A percentile compares a stretch with the other conserved stretches of the same genome.
These are phyloP conservation scores for Drosophila ogumai DNA, from an alignment of 1,140 invertebrate species.

Conservation along the genomic window DNA sequence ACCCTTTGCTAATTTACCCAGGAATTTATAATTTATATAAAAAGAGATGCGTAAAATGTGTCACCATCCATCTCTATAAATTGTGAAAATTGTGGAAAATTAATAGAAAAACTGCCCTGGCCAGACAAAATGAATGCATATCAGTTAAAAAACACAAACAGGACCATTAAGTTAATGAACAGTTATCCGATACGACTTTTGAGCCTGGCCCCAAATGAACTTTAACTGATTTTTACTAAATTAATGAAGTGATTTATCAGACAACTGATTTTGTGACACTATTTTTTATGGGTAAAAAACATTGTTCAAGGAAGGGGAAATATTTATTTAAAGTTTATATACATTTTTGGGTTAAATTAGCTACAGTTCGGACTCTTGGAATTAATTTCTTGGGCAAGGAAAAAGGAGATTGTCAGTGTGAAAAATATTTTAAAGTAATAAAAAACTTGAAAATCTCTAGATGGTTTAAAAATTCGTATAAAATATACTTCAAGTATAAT, in stretches of 20 bases:
- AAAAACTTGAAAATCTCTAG: too few species aligned
- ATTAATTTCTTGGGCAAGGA: not conserved
- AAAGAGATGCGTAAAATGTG: conserved; percentile 5
- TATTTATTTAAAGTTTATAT: not conserved
- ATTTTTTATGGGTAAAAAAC: not conserved
- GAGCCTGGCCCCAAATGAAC: conserved; percentile 31
- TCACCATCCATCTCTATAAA: conserved; percentile 8
- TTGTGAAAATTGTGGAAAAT: conserved; percentile 10
- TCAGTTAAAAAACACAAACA: conserved; percentile 11
- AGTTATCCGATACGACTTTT: conserved; percentile 10
- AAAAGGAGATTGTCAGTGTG: too few species aligned
- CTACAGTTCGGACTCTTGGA: not conserved
- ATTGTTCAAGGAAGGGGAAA: not conserved
- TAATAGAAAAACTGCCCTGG: not conserved
- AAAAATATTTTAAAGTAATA: too few species aligned
- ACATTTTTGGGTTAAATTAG: not conserved
- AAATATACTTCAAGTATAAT: not conserved
- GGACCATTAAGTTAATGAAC: conserved; percentile 18
- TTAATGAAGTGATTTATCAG: conserved; percentile 28
- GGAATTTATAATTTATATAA: not conserved
- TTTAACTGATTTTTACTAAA: conserved; percentile 47
- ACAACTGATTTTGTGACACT: conserved; percentile 6
- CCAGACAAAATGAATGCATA: not conserved
- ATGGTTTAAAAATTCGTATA: not conserved
- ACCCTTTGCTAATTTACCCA: not conserved